Base-by-base conservation (phyloP, 2,113 vertebrate species). In the Rousettus leschenaultii region DNA sequence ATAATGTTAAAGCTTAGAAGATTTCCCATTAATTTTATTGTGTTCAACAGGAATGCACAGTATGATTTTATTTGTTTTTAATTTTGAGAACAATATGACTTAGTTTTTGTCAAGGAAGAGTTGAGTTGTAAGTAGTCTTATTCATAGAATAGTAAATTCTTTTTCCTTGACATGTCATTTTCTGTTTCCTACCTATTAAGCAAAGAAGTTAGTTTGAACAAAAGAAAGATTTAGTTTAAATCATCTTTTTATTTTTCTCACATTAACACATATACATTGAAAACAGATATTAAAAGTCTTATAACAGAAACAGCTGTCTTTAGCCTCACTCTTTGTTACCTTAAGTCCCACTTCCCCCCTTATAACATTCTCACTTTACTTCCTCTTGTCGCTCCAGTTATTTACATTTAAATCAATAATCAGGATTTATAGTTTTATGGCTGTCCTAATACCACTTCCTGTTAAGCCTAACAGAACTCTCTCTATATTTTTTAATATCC, bases 31-130 rank as follows among this genome's bases (percentile, higher is more conserved):
- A 77, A 53, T 61, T 95, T 89, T 74, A 74, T 86, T 92, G n/a
- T 83, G 24, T 77, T 92, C 30, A 82, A 2, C 18, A 73, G 45
- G 10, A 51, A 6, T 78, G 30, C 22, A n/a, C 24, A 85, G 65
- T 74, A 86, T 83, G 21, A 85, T 55, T 84, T 80, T 51, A 73
- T 48, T 84, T 51, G 14, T 53, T 93, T 93, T 93, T 63, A 74
- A 85, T 96, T 78, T 88, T 93, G 66, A 93, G 21, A 84, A 79
- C 55, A 85, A 26, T 78, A 26, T 92, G 51, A 87, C 55, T 79
- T 95, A 51, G 45, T 89, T 24, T 84, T 94, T 43, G 59, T 83
- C 48, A 57, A 75, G 24, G 89, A 82, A 75, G 57, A 57, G 6
- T 38, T 83, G 35, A 74, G 30, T 83, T 35, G 45, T 73, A 61